phyloP scores from a whole-genome alignment of 2,113 vertebrate genomes.

The Corvus cornix region DNA sequence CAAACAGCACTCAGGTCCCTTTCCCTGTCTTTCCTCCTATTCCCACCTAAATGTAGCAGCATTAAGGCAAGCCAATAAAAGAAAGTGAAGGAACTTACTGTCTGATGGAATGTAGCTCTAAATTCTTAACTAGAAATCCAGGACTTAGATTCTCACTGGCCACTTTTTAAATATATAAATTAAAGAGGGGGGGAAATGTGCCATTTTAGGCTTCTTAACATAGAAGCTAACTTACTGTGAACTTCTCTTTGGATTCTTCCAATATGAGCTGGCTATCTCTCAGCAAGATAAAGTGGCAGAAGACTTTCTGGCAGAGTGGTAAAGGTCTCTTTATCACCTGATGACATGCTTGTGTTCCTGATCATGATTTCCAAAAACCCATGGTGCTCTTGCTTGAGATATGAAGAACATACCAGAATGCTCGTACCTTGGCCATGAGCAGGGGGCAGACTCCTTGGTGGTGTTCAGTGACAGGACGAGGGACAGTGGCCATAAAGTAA shows the following conservation, averaged over 20 bases:
- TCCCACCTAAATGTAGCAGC: background rate
- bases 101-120: background rate
- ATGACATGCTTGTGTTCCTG: background rate
- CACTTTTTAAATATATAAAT: background rate
- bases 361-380: background rate
- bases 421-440: background rate
- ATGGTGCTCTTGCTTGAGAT: background rate
- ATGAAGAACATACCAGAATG: background rate
- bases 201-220: background rate
- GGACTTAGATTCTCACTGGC: background rate
- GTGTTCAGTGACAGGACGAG: background rate
- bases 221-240: background rate
- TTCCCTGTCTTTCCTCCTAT: background rate
- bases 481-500: background rate
- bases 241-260: background rate
- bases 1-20: background rate
- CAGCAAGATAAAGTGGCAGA: background rate
- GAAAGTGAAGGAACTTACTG: background rate
- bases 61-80: background rate
- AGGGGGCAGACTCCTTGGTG: background rate
- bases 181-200: accelerated
- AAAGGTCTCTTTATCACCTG: background rate
- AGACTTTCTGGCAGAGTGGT: background rate
- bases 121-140: background rate
- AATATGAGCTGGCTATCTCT: background rate